Evolutionary conservation across 2,113 vertebrate genomes (phyloP), one percentile per base, ranked within the genome.

Genomic region (Megalops atlanticus): DNA sequence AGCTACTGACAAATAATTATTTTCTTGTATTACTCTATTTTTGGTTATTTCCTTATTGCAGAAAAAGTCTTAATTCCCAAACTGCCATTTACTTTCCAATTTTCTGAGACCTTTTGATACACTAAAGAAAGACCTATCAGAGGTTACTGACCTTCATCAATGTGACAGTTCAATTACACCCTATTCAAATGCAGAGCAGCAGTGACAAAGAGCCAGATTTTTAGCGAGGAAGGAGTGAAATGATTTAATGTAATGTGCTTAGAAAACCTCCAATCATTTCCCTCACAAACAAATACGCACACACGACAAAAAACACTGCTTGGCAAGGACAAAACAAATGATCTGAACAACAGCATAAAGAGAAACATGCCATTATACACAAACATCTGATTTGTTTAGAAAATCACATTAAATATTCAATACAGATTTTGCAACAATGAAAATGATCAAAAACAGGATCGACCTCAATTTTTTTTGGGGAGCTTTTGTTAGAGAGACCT

Each of bases 61-160:
- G 90, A 87, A 91, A 86, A 91, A 80, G 89, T 75, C 87, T 81
- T 87, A 82, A 84, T 85, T 80, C 75, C 35, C 81, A 76, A 80
- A 87, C 86, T 83, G 71, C 85, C 88, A 76, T 89, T 90, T 83
- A 89, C 92, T 92, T 94, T 93, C 88, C 92, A 93, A 89, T 92
- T 92, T 90, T 89, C 85, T 39, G 89, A 89, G 93, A 93, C 91
- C 92, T 95, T 94, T 93, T 89, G 93, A 94, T 94, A 95, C 92
- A 93, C 94, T 91, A n/a, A 93, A 91, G 94, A 92, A 92, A 94
- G 92, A 95, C 93, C 92, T 95, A 94, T 94, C 94, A 94, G 94
- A 94, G 94, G 93, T 95, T 95, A 94, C 93, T 95, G 94, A 94
- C 94, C 94, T 95, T 95, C 94, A 90, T 92, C 93, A 93, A 91